Evolutionary conservation across 2,113 vertebrate species (phyloP).

Genomic region (Dissostichus mawsoni): DNA sequence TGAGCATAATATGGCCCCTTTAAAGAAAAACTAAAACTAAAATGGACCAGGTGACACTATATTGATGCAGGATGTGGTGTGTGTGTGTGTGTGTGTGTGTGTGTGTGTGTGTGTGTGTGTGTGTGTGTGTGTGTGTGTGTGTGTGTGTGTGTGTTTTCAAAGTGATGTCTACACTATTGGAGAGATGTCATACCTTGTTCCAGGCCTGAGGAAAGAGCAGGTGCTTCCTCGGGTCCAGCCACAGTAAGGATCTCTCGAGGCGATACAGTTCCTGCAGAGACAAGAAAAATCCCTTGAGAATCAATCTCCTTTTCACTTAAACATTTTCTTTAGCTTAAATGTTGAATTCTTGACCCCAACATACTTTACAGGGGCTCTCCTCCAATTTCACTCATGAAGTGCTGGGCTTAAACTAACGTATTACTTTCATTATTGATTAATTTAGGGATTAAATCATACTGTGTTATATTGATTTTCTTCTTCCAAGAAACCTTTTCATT

Average conservation of each 20-base stretch:
- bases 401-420: not conserved
- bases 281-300: not conserved
- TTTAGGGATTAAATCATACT: not conserved
- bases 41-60: not conserved
- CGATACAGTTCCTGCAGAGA: constrained; percentile 89
- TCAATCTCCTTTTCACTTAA: not conserved
- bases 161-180: constrained; percentile 2
- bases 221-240: constrained; percentile 93
- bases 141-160: not conserved
- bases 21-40: too few relatives aligned
- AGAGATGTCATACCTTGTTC: constrained; percentile 86
- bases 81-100: not conserved
- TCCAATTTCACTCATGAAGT: not conserved
- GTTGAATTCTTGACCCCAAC: not conserved
- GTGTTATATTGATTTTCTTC: constrained; percentile 8
- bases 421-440: not conserved
- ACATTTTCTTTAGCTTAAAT: not conserved
- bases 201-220: constrained; percentile 91
- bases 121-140: not conserved
- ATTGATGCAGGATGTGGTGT: not conserved
- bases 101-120: too few relatives aligned
- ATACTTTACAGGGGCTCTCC: not conserved
- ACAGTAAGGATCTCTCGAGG: constrained; percentile 94
- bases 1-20: too few relatives aligned
- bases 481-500: not conserved